Base-by-base conservation (phyloP, 2,113 vertebrate species). In the Argyrosomus japonicus region DNA sequence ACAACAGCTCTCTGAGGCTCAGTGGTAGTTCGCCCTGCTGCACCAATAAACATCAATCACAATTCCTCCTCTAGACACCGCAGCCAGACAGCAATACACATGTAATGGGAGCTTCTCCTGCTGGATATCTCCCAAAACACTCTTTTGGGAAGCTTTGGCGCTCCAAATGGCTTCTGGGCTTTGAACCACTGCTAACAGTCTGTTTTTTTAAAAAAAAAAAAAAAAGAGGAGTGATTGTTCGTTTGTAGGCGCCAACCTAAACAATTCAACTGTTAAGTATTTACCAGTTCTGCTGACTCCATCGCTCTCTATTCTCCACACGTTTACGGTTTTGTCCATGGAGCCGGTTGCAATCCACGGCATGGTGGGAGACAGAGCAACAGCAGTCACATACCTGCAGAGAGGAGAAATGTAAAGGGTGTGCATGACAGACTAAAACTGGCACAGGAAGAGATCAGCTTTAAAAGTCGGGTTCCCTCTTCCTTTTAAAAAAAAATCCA, bases 291-390 rank as follows among this genome's bases (percentile, higher is more conserved):
- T 77, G 76, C 75, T 56, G n/a, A 93, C 82, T 79, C 88, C 89
- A 70, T 76, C 75, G 73, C 93, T 40, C 36, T 40, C 96, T 78
- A 97, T 89, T 36, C 94, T 96, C 97, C 97, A 99, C 79, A 98
- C 88, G 6, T 95, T 96, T 70, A 97, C 96, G 1, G 94, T 96
- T 93, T 97, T 96, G 92, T 98, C 97, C 97, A 97, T 97, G 50
- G 97, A 98, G 73, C 97, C 97, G 3, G 96, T 97, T 68, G 97
- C 97, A 85, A 98, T 95, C 88, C 97, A 93, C 25, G 92, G 93
- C 74, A 87, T 78, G 79, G 3, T 74, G 23, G 96, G 95, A 84
- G 97, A 96, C 88, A 97, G 94, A 6, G 95, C 95, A 83, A 97
- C 96, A 1, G 96, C 92, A 14, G 97, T 97, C 87, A 97, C 97